A percentile compares a stretch with the other conserved stretches of the same genome.
These are phyloP conservation scores for Heliopora coerulea DNA, from an alignment of 92 coral and sea anemone species.

Conservation along the genomic window DNA sequence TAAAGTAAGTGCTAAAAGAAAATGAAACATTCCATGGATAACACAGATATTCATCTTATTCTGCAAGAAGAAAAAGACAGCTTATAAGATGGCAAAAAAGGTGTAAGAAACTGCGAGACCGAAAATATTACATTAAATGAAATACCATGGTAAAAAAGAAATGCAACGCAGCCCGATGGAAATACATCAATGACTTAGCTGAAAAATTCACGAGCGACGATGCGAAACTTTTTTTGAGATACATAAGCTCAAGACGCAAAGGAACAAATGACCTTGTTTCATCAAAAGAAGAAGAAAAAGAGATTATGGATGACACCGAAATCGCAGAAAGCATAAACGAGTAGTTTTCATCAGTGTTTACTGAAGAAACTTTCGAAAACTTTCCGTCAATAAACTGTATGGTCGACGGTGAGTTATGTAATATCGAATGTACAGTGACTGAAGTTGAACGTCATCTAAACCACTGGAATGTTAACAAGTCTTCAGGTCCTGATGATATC, in stretches of 20 bases:
- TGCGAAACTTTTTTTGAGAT: slow-evolving; percentile 58
- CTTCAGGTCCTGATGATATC: slow-evolving; percentile 50
- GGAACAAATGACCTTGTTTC: slow-evolving; percentile 13
- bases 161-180: slow-evolving; percentile 47
- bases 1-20: slow-evolving; percentile 39
- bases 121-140: neutral
- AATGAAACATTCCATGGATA: slow-evolving; percentile 53
- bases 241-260: slow-evolving; percentile 40
- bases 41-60: slow-evolving; percentile 41
- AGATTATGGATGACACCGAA: neutral
- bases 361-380: neutral
- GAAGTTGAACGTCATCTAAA: slow-evolving; percentile 7
- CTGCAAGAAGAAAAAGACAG: slow-evolving; percentile 49
- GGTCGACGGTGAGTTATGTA: neutral
- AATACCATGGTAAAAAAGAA: slow-evolving; percentile 41
- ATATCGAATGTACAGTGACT: neutral
- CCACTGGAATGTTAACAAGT: slow-evolving; percentile 40
- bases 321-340: slow-evolving; percentile 11
- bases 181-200: slow-evolving; percentile 35
- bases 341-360: slow-evolving; percentile 18
- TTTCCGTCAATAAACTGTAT: neutral
- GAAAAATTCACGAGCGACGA: slow-evolving; percentile 44
- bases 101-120: neutral
- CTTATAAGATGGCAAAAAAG: slow-evolving; percentile 47
- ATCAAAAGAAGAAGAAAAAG: neutral